A percentile compares a stretch with the other conserved stretches of the same genome.
Conservation (phyloP, 2,113 vertebrate species). For the Chauna torquata region DNA sequence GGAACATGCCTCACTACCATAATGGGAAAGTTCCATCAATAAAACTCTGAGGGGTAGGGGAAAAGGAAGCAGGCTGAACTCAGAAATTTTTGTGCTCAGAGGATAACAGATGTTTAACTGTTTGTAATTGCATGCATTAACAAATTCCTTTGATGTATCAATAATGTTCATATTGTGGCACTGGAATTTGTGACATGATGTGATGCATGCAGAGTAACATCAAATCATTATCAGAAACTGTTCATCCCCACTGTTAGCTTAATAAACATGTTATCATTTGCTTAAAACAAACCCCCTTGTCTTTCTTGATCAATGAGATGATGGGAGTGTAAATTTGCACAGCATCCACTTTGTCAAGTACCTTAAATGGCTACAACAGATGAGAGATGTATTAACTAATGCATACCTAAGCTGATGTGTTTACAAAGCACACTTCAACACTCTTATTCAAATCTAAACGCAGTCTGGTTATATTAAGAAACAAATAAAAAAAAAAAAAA, state of each 20-base stretch:
- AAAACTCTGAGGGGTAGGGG: not conserved
- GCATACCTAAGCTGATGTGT: not conserved
- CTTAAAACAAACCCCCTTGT: not conserved
- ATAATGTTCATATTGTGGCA: not conserved
- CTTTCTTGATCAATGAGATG: not conserved
- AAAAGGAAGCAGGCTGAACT: not conserved
- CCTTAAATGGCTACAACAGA: not conserved
- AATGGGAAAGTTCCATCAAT: not conserved
- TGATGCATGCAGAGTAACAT: not conserved
- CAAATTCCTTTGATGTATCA: not conserved
- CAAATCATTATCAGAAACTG: not conserved
- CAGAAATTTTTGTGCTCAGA: not conserved
- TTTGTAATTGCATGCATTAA: not conserved
- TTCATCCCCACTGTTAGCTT: not conserved
- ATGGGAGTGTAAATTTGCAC: not conserved
- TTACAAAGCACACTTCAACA: not conserved
- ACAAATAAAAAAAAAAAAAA: too few species aligned
- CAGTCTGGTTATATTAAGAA: not conserved
- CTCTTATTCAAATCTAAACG: not conserved
- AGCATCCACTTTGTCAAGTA: not conserved
- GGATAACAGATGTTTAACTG: not conserved
- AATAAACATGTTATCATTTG: not conserved
- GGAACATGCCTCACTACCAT: not conserved
- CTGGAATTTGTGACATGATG: accelerated
- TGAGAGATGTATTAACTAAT: not conserved